These are phyloP conservation scores for Phengaris alcon DNA, from an alignment of 2,888 invertebrate genomes.

Conservation along the genomic window DNA sequence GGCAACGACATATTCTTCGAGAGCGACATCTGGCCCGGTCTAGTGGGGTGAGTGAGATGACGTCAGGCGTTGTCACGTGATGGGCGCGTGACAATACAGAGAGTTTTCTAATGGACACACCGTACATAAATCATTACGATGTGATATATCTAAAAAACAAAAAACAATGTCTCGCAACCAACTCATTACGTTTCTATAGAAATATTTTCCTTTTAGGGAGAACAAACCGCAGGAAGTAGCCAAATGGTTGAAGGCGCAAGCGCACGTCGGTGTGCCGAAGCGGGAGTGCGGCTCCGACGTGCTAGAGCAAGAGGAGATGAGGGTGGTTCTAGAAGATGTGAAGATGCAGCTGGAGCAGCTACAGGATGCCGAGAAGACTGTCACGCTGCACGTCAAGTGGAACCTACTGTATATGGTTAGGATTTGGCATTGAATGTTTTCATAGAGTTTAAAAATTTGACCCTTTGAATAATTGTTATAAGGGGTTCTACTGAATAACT, in stretches of 20 bases:
- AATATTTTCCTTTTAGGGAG: constrained; percentile 44
- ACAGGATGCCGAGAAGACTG: constrained; percentile 61
- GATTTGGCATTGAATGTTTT: too few relatives aligned
- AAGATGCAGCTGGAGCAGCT: constrained; percentile 56
- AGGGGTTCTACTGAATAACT: too few relatives aligned
- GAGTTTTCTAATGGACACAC: too few relatives aligned
- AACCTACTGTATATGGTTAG: constrained; percentile 84
- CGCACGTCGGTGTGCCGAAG: constrained; percentile 80
- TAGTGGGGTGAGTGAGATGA: constrained; percentile 66
- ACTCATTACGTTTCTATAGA: too few relatives aligned
- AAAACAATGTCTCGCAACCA: not conserved
- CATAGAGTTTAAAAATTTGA: too few relatives aligned
- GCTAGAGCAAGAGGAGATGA: constrained; percentile 83
- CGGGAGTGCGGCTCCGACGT: constrained; percentile 85
- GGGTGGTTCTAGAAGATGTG: constrained; percentile 55
- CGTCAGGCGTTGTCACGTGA: not conserved
- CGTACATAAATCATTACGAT: too few relatives aligned
- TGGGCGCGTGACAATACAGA: constrained; percentile 74
- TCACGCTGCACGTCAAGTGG: constrained; percentile 88
- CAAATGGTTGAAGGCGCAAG: constrained; percentile 86
- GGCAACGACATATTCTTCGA: constrained; percentile 80
- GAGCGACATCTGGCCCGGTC: constrained; percentile 82
- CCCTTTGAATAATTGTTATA: too few relatives aligned
- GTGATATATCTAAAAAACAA: not conserved
- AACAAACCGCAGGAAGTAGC: constrained; percentile 73